phyloP scores from a whole-genome alignment of 2,797 vertebrate species.

The Glyptemys insculpta region DNA sequence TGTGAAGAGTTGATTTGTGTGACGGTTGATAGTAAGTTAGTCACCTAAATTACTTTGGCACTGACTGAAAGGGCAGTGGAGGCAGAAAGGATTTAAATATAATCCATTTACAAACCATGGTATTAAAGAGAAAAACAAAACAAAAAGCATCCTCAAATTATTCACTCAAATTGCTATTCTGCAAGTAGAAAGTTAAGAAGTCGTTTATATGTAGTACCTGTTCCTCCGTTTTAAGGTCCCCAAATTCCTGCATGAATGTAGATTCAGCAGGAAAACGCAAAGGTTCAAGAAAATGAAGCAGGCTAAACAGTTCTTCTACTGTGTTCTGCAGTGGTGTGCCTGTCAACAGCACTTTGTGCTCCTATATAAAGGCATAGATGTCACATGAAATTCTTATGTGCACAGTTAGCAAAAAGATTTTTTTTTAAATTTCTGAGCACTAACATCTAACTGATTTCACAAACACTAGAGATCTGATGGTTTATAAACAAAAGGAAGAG shows the following conservation, averaged over 20 bases:
- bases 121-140: not conserved
- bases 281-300: constrained; percentile 97
- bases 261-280: constrained; percentile 94
- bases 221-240: constrained; percentile 98
- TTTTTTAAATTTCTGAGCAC: not conserved
- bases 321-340: constrained; percentile 99
- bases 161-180: not conserved
- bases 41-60: not conserved
- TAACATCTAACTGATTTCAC: not conserved
- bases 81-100: not conserved
- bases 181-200: not conserved
- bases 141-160: not conserved
- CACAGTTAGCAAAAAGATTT: not conserved
- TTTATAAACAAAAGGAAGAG: not conserved
- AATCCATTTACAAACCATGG: not conserved
- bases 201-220: constrained; percentile 84
- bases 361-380: constrained; percentile 78
- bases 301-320: constrained; percentile 97
- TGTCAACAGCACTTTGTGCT: constrained; percentile 97
- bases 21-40: not conserved
- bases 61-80: not conserved
- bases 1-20: not conserved
- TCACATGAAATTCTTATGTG: not conserved
- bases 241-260: constrained; percentile 99
- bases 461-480: not conserved